Evolutionary conservation across 2,888 invertebrate genomes (phyloP), one percentile per base, ranked within the genome.

Genomic region (Subacronicta megacephala): DNA sequence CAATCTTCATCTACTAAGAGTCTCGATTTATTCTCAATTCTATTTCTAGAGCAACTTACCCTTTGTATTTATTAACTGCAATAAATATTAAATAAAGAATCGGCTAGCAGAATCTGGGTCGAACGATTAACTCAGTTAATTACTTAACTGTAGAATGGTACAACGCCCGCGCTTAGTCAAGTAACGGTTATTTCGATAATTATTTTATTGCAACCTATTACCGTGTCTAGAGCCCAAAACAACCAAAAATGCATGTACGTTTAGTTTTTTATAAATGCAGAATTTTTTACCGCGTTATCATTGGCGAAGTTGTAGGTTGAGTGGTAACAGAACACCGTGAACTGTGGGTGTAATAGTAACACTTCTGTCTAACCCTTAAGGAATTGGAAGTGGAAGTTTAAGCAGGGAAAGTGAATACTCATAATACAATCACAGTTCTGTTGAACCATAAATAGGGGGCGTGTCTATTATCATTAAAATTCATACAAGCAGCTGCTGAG

Each of bases 121-220:
- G 50, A 60, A 46, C 69, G 65, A 68, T 74, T 71, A 68, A 60
- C 20, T 62, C 26, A 50, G 16, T 69, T 57, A 75, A 72, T 72
- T 62, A 72, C 54, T 60, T 70, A 67, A 74, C 74, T 63, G 65
- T 74, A 49, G 58, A 68, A 56, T 51, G 53, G 46, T 57, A 47
- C 26, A 41, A 15, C 47, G 13, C 31, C 49, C 43, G 31, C 52
- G 58, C 50, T 65, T 40, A 54, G 38, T 49, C 20, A 40, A 42
- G 12, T 63, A 72, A 68, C 60, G 54, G 55, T 17, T n/a, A 12
- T 56, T 56, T 56, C 47, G 56, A 42, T 56, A 56, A 62, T 61
- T 64, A 51, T 47, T 63, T 60, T 43, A 56, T 60, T 56, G 43
- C 52, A 37, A 26, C 44, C 38, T 45, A 46, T 53, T 43, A 44